Conservation (phyloP, 2,113 vertebrate species). For the Chloebia gouldiae region DNA sequence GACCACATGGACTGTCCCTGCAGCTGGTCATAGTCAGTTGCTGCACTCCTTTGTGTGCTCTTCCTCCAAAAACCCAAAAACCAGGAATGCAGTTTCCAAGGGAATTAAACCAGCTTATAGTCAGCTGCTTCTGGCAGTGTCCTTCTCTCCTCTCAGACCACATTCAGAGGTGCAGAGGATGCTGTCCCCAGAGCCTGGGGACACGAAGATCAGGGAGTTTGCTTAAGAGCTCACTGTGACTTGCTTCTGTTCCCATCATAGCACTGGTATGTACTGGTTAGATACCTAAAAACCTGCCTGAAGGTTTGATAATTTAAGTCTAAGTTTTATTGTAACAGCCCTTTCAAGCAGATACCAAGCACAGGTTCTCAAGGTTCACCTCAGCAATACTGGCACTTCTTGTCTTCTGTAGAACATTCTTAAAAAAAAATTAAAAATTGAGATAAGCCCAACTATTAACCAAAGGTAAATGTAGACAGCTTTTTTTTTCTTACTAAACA, state of each 20-base stretch:
- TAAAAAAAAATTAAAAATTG: not conserved
- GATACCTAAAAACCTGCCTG: not conserved
- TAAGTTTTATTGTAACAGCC: not conserved
- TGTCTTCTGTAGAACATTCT: not conserved
- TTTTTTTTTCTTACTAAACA: not conserved
- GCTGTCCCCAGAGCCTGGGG: not conserved
- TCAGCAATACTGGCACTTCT: fast-evolving
- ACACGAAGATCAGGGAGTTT: not conserved
- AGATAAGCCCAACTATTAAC: not conserved
- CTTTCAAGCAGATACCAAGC: not conserved
- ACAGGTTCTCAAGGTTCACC: not conserved
- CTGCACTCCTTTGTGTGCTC: not conserved
- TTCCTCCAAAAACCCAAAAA: not conserved
- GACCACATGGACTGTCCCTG: not conserved
- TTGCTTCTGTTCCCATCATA: not conserved
- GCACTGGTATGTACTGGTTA: not conserved
- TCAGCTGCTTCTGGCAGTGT: not conserved
- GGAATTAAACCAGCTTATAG: not conserved
- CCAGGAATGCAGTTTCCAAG: not conserved
- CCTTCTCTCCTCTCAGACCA: not conserved
- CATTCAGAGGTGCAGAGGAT: not conserved
- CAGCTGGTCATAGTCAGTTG: not conserved
- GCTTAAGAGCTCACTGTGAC: not conserved
- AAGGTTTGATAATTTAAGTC: not conserved
- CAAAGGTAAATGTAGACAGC: not conserved